Evolutionary conservation across 2,888 invertebrate species (phyloP), one percentile per base, ranked within the genome.

Genomic region (Caenorhabditis japonica): DNA sequence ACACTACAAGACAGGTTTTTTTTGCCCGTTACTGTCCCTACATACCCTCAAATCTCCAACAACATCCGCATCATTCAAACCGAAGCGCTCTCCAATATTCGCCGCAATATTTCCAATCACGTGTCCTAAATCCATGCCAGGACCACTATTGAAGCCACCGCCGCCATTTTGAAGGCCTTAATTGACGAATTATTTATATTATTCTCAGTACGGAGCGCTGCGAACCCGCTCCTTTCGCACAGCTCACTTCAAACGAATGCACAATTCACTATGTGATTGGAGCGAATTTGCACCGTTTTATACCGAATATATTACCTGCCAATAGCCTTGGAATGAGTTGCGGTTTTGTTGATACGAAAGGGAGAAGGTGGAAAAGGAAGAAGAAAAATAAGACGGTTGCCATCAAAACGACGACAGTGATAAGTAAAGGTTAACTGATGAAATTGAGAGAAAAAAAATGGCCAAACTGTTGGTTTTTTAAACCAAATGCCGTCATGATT

Each of bases 11-110:
- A n/a, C n/a, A n/a, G n/a, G n/a, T n/a, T n/a, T n/a, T n/a, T n/a
- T n/a, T n/a, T n/a, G n/a, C n/a, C n/a, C 23, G 10, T n/a, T n/a
- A 15, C 21, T 15, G 8, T 49, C 25, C 13, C 15, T 13, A 34
- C 58, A 41, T 39, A 62, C 62, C 15, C 66, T 66, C 41, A 70
- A 55, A 61, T 70, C 70, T 23, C 70, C 70, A 27, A 70, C 47
- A 3, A 70, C 70, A 61, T 70, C 70, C 0, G 49, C 70, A 44
- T 70, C 70, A 49, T 70, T 70, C 41, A 70, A 23, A 2, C 60
- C 69, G 21, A 69, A 53, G 23, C 43, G 43, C 27, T 61, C 41
- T 27, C 49, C 60, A 41, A 70, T 41, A 51, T 55, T 49, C 2
- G 70, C 60, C 0, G 70, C 70, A 30, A 70, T 43, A n/a, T 70